Evolutionary conservation across 1,140 invertebrate genomes (phyloP).

Genomic region (Drosophila pectinifera): DNA sequence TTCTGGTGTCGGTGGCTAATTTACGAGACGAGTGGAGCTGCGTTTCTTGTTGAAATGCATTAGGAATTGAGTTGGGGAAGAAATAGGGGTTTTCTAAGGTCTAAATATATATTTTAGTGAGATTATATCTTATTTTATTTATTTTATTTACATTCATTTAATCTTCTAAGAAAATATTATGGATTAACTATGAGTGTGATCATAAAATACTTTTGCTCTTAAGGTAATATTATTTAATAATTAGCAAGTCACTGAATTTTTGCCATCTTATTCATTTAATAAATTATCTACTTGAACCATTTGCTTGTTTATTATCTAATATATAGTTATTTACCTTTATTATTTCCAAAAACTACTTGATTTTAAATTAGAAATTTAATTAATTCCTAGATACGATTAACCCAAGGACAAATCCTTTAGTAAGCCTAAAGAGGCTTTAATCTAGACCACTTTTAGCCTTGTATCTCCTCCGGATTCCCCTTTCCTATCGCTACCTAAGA

Average conservation of each 20-base stretch:
- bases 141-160: not conserved
- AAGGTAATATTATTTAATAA: too few species aligned
- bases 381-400: too few species aligned
- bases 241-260: too few species aligned
- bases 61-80: not conserved
- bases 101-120: not conserved
- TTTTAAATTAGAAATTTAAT: not conserved
- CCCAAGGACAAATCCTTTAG: too few species aligned
- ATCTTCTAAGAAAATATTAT: too few species aligned
- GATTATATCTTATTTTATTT: too few species aligned
- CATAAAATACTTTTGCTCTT: not conserved
- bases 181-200: too few species aligned
- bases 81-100: not conserved
- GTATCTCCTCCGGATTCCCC: not conserved
- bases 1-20: slow-evolving; percentile 35
- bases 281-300: not conserved
- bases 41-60: slow-evolving; percentile 8
- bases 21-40: slow-evolving; percentile 35
- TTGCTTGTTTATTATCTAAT: not conserved
- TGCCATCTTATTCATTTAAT: not conserved
- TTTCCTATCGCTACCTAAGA: slow-evolving; percentile 7
- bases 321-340: not conserved
- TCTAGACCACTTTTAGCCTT: not conserved
- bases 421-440: not conserved
- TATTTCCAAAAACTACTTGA: not conserved